Evolutionary conservation across 2,113 vertebrate genomes (phyloP), one percentile per base, ranked within the genome.

Genomic region (Micromys minutus): DNA sequence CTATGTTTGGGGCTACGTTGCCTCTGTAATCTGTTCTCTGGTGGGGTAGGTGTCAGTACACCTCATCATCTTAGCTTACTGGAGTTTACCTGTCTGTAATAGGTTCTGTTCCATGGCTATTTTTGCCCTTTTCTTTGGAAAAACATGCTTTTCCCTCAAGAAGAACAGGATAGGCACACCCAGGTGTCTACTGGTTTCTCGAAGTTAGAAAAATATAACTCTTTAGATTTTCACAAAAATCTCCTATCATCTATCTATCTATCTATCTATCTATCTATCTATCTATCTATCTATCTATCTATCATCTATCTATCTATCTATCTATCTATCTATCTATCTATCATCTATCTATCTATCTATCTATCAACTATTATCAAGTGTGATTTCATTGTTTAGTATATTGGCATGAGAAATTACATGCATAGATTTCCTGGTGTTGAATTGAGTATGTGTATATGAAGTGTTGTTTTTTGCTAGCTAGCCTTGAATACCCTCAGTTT

Each of bases 201-300:
- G 24, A n/a, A 52, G 71, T 67, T 61, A 55, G 26, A 12, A 19
- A 61, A 29, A 87, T 50, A 1, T 72, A 29, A 57, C 17, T 77
- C 17, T 89, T 96, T 89, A 22, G 57, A n/a, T 90, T 95, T 94
- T 93, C 19, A 75, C 19, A 72, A 42, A 89, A 85, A 91, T 31
- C n/a, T 75, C 77, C n/a, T 80, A 31, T 65, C 63, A 52, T 65
- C 61, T 63, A 29, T 63, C 61, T 63, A 59, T 59, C 57, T 59
- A 26, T 63, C 24, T 26, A 26, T 63, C 26, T 31, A 29, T 65
- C 26, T 63, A 26, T 63, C 61, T 63, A 29, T 65, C 63, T 65
- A 31, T 61, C 59, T 61, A 26, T 61, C 59, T 61, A 61, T 63
- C 61, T 11, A 63, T 65, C 26, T n/a, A n/a, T n/a, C n/a, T n/a